Evolutionary conservation across 2,113 vertebrate genomes (phyloP), one percentile per base, ranked within the genome.

Genomic region (Coptodon bakossiorum): DNA sequence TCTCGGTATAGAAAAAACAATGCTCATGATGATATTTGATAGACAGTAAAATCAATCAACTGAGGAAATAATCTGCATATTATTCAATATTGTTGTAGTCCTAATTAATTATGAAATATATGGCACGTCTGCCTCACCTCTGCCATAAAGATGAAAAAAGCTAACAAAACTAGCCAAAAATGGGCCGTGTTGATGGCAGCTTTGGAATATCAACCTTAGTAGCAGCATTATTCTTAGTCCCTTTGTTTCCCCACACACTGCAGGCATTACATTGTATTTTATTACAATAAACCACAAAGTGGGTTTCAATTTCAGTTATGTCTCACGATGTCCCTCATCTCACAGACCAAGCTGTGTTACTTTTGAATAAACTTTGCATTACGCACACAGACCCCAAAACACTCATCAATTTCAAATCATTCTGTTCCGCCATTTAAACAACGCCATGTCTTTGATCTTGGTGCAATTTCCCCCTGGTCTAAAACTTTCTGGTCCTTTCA

Each of bases 401-500:
- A 73, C 86, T 81, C 36, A 87, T 54, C 82, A 66, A 52, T 52
- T 86, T 57, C 86, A 90, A 92, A 85, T 83, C 91, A 57, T 89
- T 92, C 91, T 71, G 91, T 88, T 90, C 85, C 8, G 1, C 84
- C 82, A 85, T 84, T 94, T 89, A 90, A 87, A 90, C 88, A 80
- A 86, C 43, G 40, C 40, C 52, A 36, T 38, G 3, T 45, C 91
- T 94, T 92, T 94, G 91, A 95, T 94, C 91, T 92, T 7, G 12
- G 11, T 56, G 48, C 89, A 90, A 90, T 91, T 80, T 81, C 61
- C 19, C 52, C 66, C 34, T 11, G 48, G 83, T 86, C 78, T 40
- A 29, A 93, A 94, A 94, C 86, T 93, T 91, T 71, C 84, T 54
- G 66, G n/a, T 84, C 83, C 94, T 95, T 95, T 95, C 87, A 95